phyloP scores from a whole-genome alignment of 2,888 invertebrate species.

The Lepidochitona cinerea region DNA sequence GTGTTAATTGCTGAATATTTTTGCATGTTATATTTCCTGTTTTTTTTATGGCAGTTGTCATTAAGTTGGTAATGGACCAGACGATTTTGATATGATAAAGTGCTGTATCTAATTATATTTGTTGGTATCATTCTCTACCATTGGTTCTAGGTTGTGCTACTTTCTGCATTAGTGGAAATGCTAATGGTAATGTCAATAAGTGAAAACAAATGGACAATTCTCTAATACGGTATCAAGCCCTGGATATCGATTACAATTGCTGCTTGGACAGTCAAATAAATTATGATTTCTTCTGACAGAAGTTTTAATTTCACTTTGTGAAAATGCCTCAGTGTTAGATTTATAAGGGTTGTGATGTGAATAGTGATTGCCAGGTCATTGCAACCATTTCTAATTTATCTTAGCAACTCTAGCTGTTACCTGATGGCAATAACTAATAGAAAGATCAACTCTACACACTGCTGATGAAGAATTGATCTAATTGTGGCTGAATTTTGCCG shows the following conservation, averaged over 20 bases:
- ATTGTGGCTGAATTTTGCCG: slow-evolving; percentile 1
- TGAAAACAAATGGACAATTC: too few relatives aligned
- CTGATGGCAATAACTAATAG: not conserved
- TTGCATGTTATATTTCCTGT: too few relatives aligned
- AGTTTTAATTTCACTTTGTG: not conserved
- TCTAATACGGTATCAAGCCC: too few relatives aligned
- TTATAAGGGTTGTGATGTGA: not conserved
- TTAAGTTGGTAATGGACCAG: too few relatives aligned
- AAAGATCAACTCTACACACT: not conserved
- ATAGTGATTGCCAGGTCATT: not conserved
- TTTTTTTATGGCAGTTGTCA: too few relatives aligned
- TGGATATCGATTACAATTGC: not conserved
- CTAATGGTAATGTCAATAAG: not conserved
- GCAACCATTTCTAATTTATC: not conserved
- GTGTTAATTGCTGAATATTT: too few relatives aligned
- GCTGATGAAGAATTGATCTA: slow-evolving; percentile 3
- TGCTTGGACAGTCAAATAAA: not conserved
- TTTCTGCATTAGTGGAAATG: not conserved
- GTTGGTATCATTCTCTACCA: not conserved
- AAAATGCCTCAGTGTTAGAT: not conserved
- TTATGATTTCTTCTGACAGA: not conserved
- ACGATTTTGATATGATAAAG: not conserved
- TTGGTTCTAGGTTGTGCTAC: not conserved
- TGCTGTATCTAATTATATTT: not conserved
- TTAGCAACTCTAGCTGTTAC: not conserved